Evolutionary conservation across 2,797 vertebrate species (phyloP).

Genomic region (Emys orbicularis): DNA sequence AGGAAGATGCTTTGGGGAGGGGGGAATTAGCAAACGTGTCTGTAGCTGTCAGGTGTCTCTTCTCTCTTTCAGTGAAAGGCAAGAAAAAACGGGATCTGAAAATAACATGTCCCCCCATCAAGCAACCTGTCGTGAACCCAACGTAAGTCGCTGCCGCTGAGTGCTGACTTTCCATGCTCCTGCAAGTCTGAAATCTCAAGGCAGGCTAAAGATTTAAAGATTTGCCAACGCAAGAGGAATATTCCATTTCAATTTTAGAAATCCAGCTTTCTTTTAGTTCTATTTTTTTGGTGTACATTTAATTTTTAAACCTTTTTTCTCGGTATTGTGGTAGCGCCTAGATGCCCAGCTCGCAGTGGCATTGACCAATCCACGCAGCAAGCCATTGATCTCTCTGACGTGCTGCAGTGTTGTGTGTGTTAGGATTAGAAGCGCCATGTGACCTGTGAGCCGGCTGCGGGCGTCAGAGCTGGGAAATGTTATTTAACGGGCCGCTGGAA

Average conservation of each 20-base stretch:
- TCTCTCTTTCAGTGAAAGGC: constrained; percentile 74
- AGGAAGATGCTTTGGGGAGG: background rate
- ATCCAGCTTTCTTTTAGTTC: background rate
- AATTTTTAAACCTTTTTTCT: background rate
- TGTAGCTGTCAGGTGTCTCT: rapidly evolving
- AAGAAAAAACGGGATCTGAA: constrained; percentile 81
- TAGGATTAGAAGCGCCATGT: background rate
- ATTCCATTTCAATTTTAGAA: background rate
- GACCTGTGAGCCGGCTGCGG: background rate
- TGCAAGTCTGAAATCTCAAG: too few species aligned
- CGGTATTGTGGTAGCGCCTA: background rate
- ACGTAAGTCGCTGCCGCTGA: constrained; percentile 77
- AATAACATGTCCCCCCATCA: constrained; percentile 81
- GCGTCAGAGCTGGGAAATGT: background rate
- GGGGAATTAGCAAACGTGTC: background rate
- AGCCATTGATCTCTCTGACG: background rate
- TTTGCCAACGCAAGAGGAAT: background rate
- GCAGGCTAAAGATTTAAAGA: rapidly evolving
- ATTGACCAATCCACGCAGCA: background rate
- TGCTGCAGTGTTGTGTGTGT: background rate
- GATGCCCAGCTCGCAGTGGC: background rate
- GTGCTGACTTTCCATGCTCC: background rate
- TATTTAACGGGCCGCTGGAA: background rate
- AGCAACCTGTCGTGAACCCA: constrained; percentile 76
- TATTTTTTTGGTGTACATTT: too few species aligned